A percentile compares a stretch with the other conserved stretches of the same genome.
Evolutionary conservation across 37 sponge, comb jelly and placozoan genomes (phyloP).

Genomic region (Geodia barretti): DNA sequence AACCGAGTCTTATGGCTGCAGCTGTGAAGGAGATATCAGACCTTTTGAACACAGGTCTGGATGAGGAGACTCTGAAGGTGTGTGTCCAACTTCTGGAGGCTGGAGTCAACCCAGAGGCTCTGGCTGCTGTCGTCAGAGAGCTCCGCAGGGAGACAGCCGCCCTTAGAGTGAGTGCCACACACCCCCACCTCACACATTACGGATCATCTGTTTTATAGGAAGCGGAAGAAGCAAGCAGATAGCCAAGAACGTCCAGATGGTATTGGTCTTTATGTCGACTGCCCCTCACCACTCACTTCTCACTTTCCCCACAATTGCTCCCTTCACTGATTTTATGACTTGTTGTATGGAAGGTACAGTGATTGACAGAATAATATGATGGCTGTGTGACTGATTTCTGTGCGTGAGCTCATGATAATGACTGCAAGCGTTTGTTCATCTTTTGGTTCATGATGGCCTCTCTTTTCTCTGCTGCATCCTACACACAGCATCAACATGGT

Average conservation of each 20-base stretch:
- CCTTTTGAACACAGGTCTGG: constrained; percentile 89
- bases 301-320: too few relatives aligned
- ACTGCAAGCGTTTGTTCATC: constrained; percentile 13
- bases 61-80: constrained; percentile 75
- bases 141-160: constrained; percentile 82
- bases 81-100: constrained; percentile 92
- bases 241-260: background rate
- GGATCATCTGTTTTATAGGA: constrained; percentile 1
- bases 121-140: constrained; percentile 82
- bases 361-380: background rate
- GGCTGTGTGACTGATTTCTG: background rate
- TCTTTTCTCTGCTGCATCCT: constrained; percentile 50
- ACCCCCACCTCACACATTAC: too few relatives aligned
- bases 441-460: constrained; percentile 33
- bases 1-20: constrained; percentile 20
- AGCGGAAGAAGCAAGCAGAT: background rate
- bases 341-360: too few relatives aligned
- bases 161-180: constrained; percentile 5
- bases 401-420: background rate
- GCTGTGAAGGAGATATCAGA: constrained; percentile 88
- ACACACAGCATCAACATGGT: too few relatives aligned
- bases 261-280: background rate
- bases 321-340: too few relatives aligned
- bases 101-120: constrained; percentile 93
- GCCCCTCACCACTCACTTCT: too few relatives aligned